These are phyloP conservation scores for Heliconius aoede DNA, from an alignment of 2,888 invertebrate genomes.

Conservation along the genomic window DNA sequence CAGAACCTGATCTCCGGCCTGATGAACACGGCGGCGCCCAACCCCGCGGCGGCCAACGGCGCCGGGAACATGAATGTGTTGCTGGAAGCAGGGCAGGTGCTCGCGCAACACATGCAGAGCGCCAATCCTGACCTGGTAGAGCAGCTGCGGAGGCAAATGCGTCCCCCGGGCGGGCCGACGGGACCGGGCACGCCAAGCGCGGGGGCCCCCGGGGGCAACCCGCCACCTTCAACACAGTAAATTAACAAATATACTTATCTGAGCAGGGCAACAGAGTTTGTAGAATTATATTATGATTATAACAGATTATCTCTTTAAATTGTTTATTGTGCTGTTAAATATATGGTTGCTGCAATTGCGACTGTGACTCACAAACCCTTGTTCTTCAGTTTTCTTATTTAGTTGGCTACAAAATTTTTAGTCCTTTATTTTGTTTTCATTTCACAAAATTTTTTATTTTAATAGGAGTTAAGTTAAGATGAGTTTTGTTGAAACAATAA, in stretches of 20 bases:
- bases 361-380: neutral
- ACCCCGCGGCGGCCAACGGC: conserved; percentile 47
- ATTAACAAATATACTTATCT: neutral
- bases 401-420: conserved; percentile 2
- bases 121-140: conserved; percentile 93
- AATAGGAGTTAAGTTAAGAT: neutral
- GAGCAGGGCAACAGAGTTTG: neutral
- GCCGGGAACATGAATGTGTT: conserved; percentile 69
- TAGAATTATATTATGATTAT: conserved; percentile 22
- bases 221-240: conserved; percentile 51
- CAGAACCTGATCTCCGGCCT: conserved; percentile 88
- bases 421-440: neutral
- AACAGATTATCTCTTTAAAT: conserved; percentile 19
- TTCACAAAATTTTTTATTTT: neutral
- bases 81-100: conserved; percentile 88
- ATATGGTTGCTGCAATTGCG: conserved; percentile 23
- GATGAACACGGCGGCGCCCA: conserved; percentile 67
- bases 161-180: conserved; percentile 57
- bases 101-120: conserved; percentile 92
- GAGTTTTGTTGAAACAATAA: conserved; percentile 9
- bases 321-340: conserved; percentile 22
- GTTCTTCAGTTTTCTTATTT: conserved; percentile 7
- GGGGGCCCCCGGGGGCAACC: conserved; percentile 52
- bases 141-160: conserved; percentile 88
- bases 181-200: neutral